phyloP scores from a whole-genome alignment of 2,888 invertebrate genomes.

The Nymphalis c-album region DNA sequence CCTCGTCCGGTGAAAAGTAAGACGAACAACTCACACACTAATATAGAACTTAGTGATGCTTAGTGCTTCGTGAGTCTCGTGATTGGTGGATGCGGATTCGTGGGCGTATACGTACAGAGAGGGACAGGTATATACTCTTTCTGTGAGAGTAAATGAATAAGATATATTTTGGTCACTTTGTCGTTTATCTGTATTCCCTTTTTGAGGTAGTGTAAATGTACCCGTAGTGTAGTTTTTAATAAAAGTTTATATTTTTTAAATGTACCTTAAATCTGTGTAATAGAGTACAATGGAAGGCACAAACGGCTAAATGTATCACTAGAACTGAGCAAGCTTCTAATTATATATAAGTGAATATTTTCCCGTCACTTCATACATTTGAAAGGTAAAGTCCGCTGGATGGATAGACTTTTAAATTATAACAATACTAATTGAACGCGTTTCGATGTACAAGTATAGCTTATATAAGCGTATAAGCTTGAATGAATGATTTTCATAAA shows the following conservation, averaged over 20 bases:
- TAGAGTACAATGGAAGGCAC: constrained; percentile 36
- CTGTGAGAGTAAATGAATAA: constrained; percentile 48
- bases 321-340: neutral
- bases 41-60: constrained; percentile 8
- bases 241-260: constrained; percentile 29
- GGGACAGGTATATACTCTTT: constrained; percentile 34
- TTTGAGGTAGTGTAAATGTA: constrained; percentile 25
- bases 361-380: neutral
- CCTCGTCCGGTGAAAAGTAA: constrained; percentile 75
- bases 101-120: constrained; percentile 13
- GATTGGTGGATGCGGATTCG: neutral
- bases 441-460: neutral
- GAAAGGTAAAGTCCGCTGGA: neutral
- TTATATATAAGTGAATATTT: neutral
- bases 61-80: constrained; percentile 15
- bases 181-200: constrained; percentile 39
- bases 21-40: constrained; percentile 19
- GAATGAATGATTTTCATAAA: neutral
- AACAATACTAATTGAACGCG: neutral
- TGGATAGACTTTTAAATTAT: neutral
- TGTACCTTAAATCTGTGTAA: constrained; percentile 25
- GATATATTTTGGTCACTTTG: constrained; percentile 48
- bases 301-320: constrained; percentile 18
- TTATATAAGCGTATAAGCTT: no score
- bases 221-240: constrained; percentile 17